Base-by-base conservation (phyloP, 2,888 invertebrate genomes). In the Pachydiplax longipennis region DNA sequence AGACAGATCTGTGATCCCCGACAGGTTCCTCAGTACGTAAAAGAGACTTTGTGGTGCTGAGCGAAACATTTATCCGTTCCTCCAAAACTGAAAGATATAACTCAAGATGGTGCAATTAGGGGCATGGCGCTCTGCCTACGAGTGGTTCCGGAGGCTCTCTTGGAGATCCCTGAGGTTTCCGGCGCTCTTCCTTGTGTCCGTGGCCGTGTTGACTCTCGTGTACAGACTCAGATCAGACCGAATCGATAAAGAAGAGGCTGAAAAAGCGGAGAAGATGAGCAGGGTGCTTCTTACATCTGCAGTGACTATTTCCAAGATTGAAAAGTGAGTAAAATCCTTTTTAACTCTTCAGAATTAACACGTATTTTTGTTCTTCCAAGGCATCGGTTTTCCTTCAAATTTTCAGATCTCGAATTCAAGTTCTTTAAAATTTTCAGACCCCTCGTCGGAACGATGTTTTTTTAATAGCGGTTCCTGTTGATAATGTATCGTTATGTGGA, bases 201-300 rank as follows among this genome's bases (percentile, higher is more conserved):
- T 87, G 87, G 87, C 87, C 22, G 58, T 87, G 5, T 37, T 87
- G 31, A 87, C 37, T 37, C 22, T 61, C 58, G 61, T 87, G 61
- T 87, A 87, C 87, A 35, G 87, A 61, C 87, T 87, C 3, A 58
- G 87, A 5, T 87, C 87, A 13, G 87, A 87, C 37, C 37, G 87
- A n/a, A 61, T 87, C 40, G 87, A 87, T 65, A 58, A 87, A n/a
- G 87, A 87, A 37, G 87, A 87, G 22, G 87, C 87, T n/a, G 87
- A 87, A 61, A 65, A 87, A 53, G 87, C 87, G 22, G 37, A 35
- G n/a, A 18, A 61, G n/a, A 61, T 65, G 58, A 87, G 35, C 87
- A 87, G 61, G 35, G n/a, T 73, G 12, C 73, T 73, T 2, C 87
- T 87, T 35, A 65, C 61, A 53, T 58, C 87, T 25, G 35, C 61